These are phyloP conservation scores for Silurus glanis DNA, from an alignment of 2,113 vertebrate genomes.

Conservation along the genomic window DNA sequence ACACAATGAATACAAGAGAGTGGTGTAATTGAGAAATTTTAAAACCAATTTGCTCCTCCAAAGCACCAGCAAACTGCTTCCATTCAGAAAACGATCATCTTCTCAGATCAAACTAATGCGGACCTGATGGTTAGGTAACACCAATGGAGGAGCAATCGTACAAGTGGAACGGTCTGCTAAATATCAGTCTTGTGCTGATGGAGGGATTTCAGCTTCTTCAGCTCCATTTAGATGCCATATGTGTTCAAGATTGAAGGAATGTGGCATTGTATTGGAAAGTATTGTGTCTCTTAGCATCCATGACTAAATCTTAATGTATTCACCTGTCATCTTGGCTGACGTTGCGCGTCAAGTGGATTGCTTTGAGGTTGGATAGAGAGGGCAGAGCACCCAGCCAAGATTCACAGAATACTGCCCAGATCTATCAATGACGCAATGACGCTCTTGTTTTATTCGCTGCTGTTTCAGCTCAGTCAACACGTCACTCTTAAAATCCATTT, in stretches of 20 bases:
- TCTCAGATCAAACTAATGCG: conserved; percentile 80
- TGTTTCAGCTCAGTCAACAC: conserved; percentile 25
- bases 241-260: conserved; percentile 68
- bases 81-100: conserved; percentile 79
- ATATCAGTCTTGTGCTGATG: conserved; percentile 84
- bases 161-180: conserved; percentile 73
- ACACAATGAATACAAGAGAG: conserved; percentile 64
- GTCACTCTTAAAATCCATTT: conserved; percentile 26
- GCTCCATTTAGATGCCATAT: conserved; percentile 27
- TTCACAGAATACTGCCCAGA: conserved; percentile 68
- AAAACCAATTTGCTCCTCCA: conserved; percentile 74
- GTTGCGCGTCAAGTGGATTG: conserved; percentile 57
- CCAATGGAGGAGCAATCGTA: conserved; percentile 71
- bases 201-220: conserved; percentile 77
- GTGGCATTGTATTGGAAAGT: conserved; percentile 67
- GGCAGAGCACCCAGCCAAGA: conserved; percentile 56
- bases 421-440: conserved; percentile 63
- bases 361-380: conserved; percentile 54
- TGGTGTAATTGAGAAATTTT: conserved; percentile 65
- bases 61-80: conserved; percentile 65
- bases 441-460: conserved; percentile 13
- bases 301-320: conserved; percentile 61
- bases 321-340: conserved; percentile 70
- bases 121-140: conserved; percentile 71
- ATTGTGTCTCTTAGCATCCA: conserved; percentile 55